Percentiles rank a stretch among this genome's conserved stretches.
These are phyloP conservation scores for Leuciscus waleckii DNA, from an alignment of 2,797 vertebrate genomes.

Conservation along the genomic window DNA sequence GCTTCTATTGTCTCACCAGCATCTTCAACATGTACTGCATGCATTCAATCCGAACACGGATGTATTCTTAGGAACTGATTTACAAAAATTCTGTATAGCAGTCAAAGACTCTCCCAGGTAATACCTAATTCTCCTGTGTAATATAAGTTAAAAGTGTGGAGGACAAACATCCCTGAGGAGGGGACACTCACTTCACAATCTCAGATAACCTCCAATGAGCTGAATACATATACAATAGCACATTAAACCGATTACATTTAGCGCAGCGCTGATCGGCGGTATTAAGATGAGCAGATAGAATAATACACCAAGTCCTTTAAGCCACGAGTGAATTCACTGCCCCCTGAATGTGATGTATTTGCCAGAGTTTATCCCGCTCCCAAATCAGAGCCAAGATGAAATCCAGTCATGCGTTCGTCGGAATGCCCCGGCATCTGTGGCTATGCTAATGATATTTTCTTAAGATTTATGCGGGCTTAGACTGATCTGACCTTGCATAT, in stretches of 20 bases:
- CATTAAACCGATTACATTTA: conserved; percentile 52
- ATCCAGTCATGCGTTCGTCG: conserved; percentile 51
- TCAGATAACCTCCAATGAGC: conserved; percentile 54
- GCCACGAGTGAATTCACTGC: conserved; percentile 46
- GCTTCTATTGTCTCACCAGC: conserved; percentile 1
- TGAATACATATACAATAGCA: conserved; percentile 49
- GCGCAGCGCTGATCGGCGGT: conserved; percentile 53
- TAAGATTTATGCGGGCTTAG: conserved; percentile 81
- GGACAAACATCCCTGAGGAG: conserved; percentile 49
- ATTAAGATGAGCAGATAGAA: conserved; percentile 55
- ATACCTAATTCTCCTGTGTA: conserved; percentile 29
- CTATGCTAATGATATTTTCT: conserved; percentile 85
- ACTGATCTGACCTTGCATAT: conserved; percentile 82
- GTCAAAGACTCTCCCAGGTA: conserved; percentile 1
- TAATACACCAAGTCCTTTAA: conserved; percentile 55
- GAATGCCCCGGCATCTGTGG: conserved; percentile 53
- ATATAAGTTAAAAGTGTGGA: conserved; percentile 31
- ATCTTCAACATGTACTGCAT: not conserved
- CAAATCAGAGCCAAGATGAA: conserved; percentile 59
- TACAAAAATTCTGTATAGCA: conserved; percentile 8
- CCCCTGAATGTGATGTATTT: conserved; percentile 50
- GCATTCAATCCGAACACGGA: not conserved
- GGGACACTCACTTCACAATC: conserved; percentile 48
- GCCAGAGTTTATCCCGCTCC: conserved; percentile 55
- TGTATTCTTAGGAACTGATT: not conserved